These are phyloP conservation scores for Drosophila mauritiana DNA, from an alignment of 1,140 invertebrate species.

Conservation along the genomic window DNA sequence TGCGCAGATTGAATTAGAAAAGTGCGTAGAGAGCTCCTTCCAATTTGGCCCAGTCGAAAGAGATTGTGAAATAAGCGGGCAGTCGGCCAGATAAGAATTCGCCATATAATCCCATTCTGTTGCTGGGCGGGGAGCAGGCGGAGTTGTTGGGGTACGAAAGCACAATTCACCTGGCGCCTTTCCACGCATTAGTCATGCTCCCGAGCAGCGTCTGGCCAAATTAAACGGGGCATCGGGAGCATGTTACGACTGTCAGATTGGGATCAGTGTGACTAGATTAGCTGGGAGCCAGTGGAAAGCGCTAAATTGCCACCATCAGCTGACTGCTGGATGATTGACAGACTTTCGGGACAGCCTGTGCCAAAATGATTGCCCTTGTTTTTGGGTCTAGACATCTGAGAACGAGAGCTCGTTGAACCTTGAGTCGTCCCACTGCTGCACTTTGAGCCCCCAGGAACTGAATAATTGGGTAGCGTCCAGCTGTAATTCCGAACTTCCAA, in stretches of 20 bases:
- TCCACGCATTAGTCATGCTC: conserved; percentile 46
- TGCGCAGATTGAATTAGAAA: conserved; percentile 20
- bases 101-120: conserved; percentile 18
- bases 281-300: conserved; percentile 11
- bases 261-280: conserved; percentile 27
- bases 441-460: conserved; percentile 15
- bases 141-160: conserved; percentile 8
- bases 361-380: conserved; percentile 16
- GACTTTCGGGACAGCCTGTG: conserved; percentile 17
- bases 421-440: conserved; percentile 14
- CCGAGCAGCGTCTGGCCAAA: conserved; percentile 23
- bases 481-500: conserved; percentile 21
- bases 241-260: conserved; percentile 29
- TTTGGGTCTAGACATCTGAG: conserved; percentile 28
- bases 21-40: not conserved
- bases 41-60: not conserved
- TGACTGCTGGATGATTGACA: conserved; percentile 48
- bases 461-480: conserved; percentile 6
- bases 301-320: conserved; percentile 40
- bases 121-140: conserved; percentile 15
- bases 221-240: conserved; percentile 18
- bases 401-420: conserved; percentile 30
- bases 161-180: conserved; percentile 11
- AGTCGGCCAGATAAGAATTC: conserved; percentile 28
- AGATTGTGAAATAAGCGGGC: conserved; percentile 44